These are phyloP conservation scores for Archocentrus centrarchus DNA, from an alignment of 2,113 vertebrate species.

Conservation along the genomic window DNA sequence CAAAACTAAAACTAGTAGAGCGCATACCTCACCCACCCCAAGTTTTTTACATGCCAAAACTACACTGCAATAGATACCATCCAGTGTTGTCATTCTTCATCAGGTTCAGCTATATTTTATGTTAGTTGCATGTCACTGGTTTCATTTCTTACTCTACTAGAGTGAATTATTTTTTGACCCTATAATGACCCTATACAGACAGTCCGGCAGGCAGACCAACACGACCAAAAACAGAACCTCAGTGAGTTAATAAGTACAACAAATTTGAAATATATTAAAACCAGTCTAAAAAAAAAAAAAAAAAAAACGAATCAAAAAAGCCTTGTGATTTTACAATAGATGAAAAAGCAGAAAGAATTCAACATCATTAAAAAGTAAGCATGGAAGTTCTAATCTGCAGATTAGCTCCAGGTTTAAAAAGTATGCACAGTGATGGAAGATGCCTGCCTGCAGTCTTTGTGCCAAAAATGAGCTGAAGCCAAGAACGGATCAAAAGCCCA, in stretches of 20 bases:
- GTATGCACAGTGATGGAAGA: slow-evolving; percentile 4
- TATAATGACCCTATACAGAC: too few relatives aligned
- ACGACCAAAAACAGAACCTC: too few relatives aligned
- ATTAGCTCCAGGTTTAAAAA: slow-evolving; percentile 37
- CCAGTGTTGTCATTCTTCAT: too few relatives aligned
- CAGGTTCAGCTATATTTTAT: too few relatives aligned
- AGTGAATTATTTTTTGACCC: too few relatives aligned
- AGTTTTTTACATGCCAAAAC: too few relatives aligned
- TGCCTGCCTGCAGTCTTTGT: slow-evolving; percentile 8
- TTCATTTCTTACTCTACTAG: too few relatives aligned
- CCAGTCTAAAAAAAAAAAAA: background rate
- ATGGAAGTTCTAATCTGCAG: slow-evolving; percentile 42
- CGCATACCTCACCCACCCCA: too few relatives aligned
- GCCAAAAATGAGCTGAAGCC: background rate
- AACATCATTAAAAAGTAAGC: slow-evolving; percentile 48
- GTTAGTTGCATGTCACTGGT: too few relatives aligned
- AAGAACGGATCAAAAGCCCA: background rate
- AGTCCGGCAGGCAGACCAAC: too few relatives aligned
- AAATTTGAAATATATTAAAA: background rate
- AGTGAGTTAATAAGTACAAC: background rate
- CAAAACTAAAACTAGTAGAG: background rate
- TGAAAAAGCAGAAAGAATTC: slow-evolving; percentile 22
- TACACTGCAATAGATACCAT: too few relatives aligned
- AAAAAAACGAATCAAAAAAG: background rate
- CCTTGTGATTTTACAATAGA: slow-evolving; percentile 2